Conservation (phyloP, 2,113 vertebrate species). For the Mormyrus lacerda region DNA sequence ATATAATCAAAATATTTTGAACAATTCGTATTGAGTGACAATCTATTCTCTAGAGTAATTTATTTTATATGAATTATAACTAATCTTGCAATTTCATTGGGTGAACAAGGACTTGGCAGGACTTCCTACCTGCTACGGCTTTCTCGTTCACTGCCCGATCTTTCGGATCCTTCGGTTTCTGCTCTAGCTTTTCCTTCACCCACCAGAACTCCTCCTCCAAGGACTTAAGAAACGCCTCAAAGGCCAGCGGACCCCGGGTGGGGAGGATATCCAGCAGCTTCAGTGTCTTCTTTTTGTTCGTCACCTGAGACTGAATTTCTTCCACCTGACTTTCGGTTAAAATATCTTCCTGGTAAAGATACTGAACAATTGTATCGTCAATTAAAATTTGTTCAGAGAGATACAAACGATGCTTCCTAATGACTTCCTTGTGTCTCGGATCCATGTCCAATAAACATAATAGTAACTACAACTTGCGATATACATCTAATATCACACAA, state of each 20-base stretch:
- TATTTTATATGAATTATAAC: neutral
- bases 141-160: neutral
- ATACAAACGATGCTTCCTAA: constrained; percentile 67
- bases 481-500: neutral
- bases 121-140: constrained; percentile 50
- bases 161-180: constrained; percentile 23
- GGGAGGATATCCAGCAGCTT: constrained; percentile 79
- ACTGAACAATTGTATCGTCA: constrained; percentile 72
- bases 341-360: constrained; percentile 82
- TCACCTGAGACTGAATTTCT: constrained; percentile 70
- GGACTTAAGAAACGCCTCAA: constrained; percentile 68
- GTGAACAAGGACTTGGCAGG: neutral
- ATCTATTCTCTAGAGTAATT: neutral
- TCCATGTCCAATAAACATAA: constrained; percentile 63
- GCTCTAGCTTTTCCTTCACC: constrained; percentile 68
- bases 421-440: constrained; percentile 65
- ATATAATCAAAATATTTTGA: neutral
- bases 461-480: neutral
- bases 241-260: constrained; percentile 76
- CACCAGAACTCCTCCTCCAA: constrained; percentile 76
- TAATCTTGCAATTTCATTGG: neutral
- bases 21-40: neutral
- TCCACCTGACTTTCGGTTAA: constrained; percentile 71
- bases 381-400: constrained; percentile 74
- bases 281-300: constrained; percentile 61